Evolutionary conservation across 2,113 vertebrate genomes (phyloP).

Genomic region (Channa maculata): DNA sequence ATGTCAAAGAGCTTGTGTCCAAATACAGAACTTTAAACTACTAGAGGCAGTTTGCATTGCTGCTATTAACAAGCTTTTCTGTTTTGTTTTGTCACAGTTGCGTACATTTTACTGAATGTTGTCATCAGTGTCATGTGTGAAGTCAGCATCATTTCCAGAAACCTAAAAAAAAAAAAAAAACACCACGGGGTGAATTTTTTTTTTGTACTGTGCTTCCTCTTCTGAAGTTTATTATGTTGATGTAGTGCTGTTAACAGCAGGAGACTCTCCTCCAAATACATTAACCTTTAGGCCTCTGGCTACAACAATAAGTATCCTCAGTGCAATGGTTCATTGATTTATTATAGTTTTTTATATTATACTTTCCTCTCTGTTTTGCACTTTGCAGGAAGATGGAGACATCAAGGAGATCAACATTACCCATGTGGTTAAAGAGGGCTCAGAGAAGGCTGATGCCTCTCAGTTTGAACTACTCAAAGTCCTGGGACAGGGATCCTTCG

Average conservation of each 20-base stretch:
- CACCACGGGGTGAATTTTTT: not conserved
- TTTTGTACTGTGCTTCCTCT: slow-evolving; percentile 62
- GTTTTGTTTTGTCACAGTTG: not conserved
- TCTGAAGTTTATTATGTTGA: slow-evolving; percentile 35
- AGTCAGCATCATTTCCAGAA: slow-evolving; percentile 19
- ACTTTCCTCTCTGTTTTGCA: not conserved
- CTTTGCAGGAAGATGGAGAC: slow-evolving; percentile 88
- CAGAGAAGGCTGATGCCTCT: slow-evolving; percentile 94
- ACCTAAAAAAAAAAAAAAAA: not conserved
- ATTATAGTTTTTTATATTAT: not conserved
- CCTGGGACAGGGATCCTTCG: slow-evolving; percentile 96
- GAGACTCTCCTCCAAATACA: not conserved
- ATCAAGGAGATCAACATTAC: slow-evolving; percentile 98
- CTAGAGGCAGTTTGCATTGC: not conserved
- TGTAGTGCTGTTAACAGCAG: slow-evolving; percentile 11
- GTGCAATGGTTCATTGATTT: not conserved
- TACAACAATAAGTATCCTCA: not conserved
- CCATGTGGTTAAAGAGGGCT: slow-evolving; percentile 95
- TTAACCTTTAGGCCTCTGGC: not conserved
- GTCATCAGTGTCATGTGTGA: too few species aligned
- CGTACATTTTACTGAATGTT: not conserved
- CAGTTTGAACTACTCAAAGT: slow-evolving; percentile 98
- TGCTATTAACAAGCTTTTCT: not conserved
- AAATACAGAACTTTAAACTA: not conserved
- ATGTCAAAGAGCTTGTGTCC: not conserved